These are phyloP conservation scores for Otocyon megalotis DNA, from an alignment of 2,113 vertebrate genomes.

Conservation along the genomic window DNA sequence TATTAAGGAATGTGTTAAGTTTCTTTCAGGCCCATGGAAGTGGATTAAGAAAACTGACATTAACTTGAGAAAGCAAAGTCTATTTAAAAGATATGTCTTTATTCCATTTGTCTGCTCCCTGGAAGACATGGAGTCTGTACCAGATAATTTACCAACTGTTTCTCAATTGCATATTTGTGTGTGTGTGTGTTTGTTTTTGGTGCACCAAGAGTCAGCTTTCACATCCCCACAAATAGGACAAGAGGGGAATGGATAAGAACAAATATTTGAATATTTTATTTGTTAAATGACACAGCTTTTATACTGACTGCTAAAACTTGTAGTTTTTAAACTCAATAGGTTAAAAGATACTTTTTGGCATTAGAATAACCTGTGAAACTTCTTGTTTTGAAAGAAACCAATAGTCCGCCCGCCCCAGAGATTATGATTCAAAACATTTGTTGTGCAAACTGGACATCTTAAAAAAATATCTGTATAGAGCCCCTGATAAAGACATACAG, in stretches of 20 bases:
- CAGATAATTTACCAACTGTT: neutral
- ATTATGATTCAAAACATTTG: slow-evolving; percentile 18
- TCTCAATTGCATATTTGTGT: neutral
- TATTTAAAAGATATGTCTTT: neutral
- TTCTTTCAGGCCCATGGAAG: neutral
- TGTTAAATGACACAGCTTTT: neutral
- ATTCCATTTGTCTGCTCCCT: neutral
- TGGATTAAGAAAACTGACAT: neutral
- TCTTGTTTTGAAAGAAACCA: neutral
- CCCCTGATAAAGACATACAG: neutral
- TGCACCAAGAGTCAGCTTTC: neutral
- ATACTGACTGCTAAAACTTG: neutral
- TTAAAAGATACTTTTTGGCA: neutral
- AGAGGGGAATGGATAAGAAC: neutral
- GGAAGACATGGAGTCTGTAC: neutral
- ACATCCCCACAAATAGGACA: neutral
- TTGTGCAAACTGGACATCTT: neutral
- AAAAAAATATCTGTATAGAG: neutral
- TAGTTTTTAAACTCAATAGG: neutral
- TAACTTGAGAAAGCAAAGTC: slow-evolving; percentile 31
- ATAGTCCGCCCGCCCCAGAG: neutral
- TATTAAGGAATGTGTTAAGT: neutral
- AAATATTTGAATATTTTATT: neutral
- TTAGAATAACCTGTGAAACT: neutral
- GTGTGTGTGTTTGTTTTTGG: neutral